Evolutionary conservation across 2,888 invertebrate genomes (phyloP), one percentile per base, ranked within the genome.

Genomic region (Spodoptera exigua): DNA sequence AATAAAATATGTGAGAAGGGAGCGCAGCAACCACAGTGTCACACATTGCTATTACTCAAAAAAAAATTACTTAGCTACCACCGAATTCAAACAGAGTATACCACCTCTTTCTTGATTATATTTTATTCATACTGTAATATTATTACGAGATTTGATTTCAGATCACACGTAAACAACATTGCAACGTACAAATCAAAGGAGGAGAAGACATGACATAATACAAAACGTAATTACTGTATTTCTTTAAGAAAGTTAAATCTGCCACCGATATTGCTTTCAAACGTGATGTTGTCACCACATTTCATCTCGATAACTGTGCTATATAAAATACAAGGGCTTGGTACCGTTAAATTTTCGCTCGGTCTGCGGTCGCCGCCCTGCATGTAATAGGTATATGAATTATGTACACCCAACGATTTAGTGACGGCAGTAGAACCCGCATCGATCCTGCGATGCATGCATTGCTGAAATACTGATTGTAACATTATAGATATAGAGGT

Each of bases 371-470:
- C 48, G 59, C 10, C 27, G 40, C 51, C 48, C 43, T 59, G 41
- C 18, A 46, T 51, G 41, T 54, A 78, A 78, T 68, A 69, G 59
- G 51, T 70, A 37, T 54, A 51, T 65, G 55, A 47, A 70, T 74
- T 70, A 74, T 70, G 52, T 49, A 70, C 45, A 52, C 34, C 39
- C 27, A 13, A 35, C 58, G 39, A 63, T 70, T 73, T 61, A 64
- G 58, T 39, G 52, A 58, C 16, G 54, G 34, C 13, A 17, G 27
- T 41, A 35, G 52, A 7, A 41, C 40, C 45, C 36, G 55, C 55
- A 39, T 56, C 45, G 36, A 18, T 46, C 48, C 41, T 13, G 10
- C 36, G n/a, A 13, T 36, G 52, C 52, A 53, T 64, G 46, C 34
- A 55, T 52, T 40, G 44, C 12, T 52, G 21, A 71, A 65, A 52